Evolutionary conservation across 2,888 invertebrate species (phyloP).

Genomic region (Melanostoma mellinum): DNA sequence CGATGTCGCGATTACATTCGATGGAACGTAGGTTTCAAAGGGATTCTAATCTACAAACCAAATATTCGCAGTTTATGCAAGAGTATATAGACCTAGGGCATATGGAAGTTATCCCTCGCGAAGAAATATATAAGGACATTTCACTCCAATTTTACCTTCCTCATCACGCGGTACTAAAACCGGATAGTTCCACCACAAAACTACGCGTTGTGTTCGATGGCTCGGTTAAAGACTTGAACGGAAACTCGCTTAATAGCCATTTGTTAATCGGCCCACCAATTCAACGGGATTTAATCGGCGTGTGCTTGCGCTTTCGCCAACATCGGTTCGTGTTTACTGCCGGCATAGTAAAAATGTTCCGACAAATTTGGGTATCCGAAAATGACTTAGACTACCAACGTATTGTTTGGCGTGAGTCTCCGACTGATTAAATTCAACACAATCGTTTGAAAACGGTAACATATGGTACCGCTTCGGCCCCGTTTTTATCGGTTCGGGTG

Average conservation of each 20-base stretch:
- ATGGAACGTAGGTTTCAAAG: slow-evolving; percentile 51
- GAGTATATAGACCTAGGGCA: slow-evolving; percentile 2
- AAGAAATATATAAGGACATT: not conserved
- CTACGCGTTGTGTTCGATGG: slow-evolving; percentile 62
- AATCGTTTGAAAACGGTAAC: slow-evolving; percentile 27
- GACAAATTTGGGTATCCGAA: slow-evolving; percentile 40
- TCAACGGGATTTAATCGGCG: slow-evolving; percentile 20
- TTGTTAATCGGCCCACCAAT: slow-evolving; percentile 35
- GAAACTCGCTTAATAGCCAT: slow-evolving; percentile 25
- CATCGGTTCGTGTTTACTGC: slow-evolving; percentile 38
- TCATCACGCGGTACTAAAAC: slow-evolving; percentile 66
- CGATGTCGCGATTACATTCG: slow-evolving; percentile 42
- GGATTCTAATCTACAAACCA: slow-evolving; percentile 28
- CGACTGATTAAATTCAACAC: slow-evolving; percentile 9
- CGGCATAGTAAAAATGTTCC: slow-evolving; percentile 68
- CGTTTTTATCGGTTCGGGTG: slow-evolving; percentile 31
- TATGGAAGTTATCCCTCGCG: slow-evolving; percentile 6
- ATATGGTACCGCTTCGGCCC: slow-evolving; percentile 38
- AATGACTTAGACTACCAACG: slow-evolving; percentile 30
- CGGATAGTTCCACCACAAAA: slow-evolving; percentile 61
- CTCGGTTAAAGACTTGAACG: slow-evolving; percentile 12
- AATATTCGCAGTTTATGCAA: slow-evolving; percentile 14
- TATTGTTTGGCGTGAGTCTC: slow-evolving; percentile 40
- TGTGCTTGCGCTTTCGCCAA: slow-evolving; percentile 30
- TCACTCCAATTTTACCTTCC: slow-evolving; percentile 55